Evolutionary conservation across 1,140 invertebrate species (phyloP), one percentile per base, ranked within the genome.

Genomic region (Zaprionus nigranus): DNA sequence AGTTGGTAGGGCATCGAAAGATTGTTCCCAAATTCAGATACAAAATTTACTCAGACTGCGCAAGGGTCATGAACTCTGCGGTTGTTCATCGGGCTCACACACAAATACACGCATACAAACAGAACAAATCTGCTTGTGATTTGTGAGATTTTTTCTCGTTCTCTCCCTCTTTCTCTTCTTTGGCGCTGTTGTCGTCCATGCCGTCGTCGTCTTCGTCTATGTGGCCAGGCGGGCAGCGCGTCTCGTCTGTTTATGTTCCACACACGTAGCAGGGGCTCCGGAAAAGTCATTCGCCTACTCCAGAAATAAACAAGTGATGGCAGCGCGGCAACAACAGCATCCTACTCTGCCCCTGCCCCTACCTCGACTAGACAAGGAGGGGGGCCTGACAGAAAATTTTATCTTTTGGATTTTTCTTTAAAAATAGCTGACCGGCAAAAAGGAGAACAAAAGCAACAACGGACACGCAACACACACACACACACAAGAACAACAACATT

Each of bases 221-320:
- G 49, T 68, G 57, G 57, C 43, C 54, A 46, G 28, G 72, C 59
- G 30, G 65, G 71, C 71, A 61, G 30, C 30, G 49, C 65, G 59
- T 65, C 75, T 82, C 53, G 66, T 57, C 71, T 78, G 83, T 83
- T 88, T 88, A 78, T 67, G 81, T 80, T 88, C 81, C 80, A 75
- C 83, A 88, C 83, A 83, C 81, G 81, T 75, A 72, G 76, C 81
- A 63, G 59, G 66, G 81, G 75, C 61, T 78, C 83, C 83, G 83
- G 83, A 87, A 87, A 87, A 87, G 81, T 87, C 84, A 87, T 87
- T 87, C 84, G 83, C 64, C 84, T 88, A 88, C 81, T 87, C 84
- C 83, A 88, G 83, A 87, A 87, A 87, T 87, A 87, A 87, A 87
- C 84, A 82, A 81, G 75, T 34, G 61, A 56, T 76, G 61, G 54